These are phyloP conservation scores for Acanthococcus lagerstroemiae DNA, from an alignment of 2,888 invertebrate genomes.

Conservation along the genomic window DNA sequence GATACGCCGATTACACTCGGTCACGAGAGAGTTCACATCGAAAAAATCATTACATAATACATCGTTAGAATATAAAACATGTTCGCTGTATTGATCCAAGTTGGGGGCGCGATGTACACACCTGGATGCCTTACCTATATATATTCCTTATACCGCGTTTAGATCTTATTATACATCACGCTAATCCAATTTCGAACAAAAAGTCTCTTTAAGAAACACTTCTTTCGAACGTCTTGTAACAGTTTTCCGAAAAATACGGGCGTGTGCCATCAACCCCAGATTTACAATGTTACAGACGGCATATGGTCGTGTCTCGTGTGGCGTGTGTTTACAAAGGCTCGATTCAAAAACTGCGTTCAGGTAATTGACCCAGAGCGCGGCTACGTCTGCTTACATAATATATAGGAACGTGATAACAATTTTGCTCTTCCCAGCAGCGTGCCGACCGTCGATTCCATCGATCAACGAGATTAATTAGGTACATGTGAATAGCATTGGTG, in stretches of 20 bases:
- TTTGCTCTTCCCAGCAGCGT: too few species aligned
- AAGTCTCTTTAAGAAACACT: slow-evolving; percentile 22
- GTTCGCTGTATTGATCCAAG: not conserved
- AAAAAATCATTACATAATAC: not conserved
- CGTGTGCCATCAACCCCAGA: slow-evolving; percentile 22
- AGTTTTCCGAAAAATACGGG: slow-evolving; percentile 22
- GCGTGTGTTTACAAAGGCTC: slow-evolving; percentile 11
- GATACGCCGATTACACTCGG: slow-evolving; percentile 23
- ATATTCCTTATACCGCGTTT: too few species aligned
- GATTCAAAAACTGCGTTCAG: not conserved
- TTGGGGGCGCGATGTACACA: slow-evolving; percentile 27
- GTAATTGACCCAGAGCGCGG: slow-evolving; percentile 7
- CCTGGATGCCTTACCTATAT: slow-evolving; percentile 18
- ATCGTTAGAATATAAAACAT: not conserved
- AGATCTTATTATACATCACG: slow-evolving; percentile 20
- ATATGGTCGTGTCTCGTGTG: slow-evolving; percentile 3
- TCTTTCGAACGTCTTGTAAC: slow-evolving; percentile 27
- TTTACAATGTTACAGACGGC: slow-evolving; percentile 6
- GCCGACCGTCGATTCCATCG: too few species aligned
- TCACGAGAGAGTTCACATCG: slow-evolving; percentile 1
- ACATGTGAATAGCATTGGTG: too few species aligned
- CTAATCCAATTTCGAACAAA: slow-evolving; percentile 28
- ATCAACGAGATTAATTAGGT: too few species aligned
- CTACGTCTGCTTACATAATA: too few species aligned
- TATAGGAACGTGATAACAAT: too few species aligned